Evolutionary conservation across 2,888 invertebrate species (phyloP), one percentile per base, ranked within the genome.

Genomic region (Eupeodes latifasciatus): DNA sequence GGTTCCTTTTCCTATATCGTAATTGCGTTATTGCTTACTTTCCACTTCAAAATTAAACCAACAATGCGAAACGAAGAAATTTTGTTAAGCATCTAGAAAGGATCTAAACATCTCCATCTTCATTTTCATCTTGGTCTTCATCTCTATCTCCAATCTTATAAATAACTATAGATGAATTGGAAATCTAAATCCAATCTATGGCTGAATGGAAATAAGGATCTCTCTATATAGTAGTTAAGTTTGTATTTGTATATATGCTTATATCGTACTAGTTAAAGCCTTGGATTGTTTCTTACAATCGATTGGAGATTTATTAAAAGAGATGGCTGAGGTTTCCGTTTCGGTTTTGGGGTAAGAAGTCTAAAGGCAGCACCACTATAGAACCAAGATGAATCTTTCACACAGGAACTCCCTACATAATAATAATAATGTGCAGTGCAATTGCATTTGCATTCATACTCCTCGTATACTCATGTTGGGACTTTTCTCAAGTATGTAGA

Each of bases 21-120:
- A 88, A 88, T 88, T 88, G 85, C 88, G 81, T 88, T 88, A 85
- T 88, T 88, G 88, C 88, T 88, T 88, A 88, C 88, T 88, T 88
- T 88, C 81, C 81, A 88, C 88, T 88, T 85, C 81, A 88, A 77
- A 88, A 88, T 88, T 81, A 85, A 88, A 88, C 88, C 85, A 88
- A 88, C 85, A 88, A 88, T 77, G 88, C 69, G 77, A 88, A 77
- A 81, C 79, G 69, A 84, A 81, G 88, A 85, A 81, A 81, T 77
- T 64, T 81, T 51, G 44, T 40, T 55, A 67, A 53, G 61, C 53
- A 40, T 0, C 3, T 0, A 51, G 27, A 79, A 78, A 67, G 67
- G 19, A 82, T 69, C 82, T 53, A 49, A 67, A 71, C 71, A 55
- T 71, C 66, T 64, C 3, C 64, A 62, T 44, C 34, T 69, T 4